Evolutionary conservation across 2,888 invertebrate genomes (phyloP).

Genomic region (Rotaria sp.): DNA sequence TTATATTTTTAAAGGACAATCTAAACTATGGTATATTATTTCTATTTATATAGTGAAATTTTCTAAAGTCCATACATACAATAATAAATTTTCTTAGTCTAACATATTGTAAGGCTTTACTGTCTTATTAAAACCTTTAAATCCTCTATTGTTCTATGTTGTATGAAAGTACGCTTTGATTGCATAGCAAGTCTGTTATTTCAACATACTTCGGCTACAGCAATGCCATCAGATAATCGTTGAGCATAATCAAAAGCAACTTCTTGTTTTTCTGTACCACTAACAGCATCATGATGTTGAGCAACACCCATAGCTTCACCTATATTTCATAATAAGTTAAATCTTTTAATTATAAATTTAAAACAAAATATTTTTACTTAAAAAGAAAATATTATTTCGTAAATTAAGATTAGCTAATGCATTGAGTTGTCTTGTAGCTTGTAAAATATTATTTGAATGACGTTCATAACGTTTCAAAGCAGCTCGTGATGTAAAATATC

Average conservation of each 20-base stretch:
- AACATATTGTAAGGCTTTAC: neutral
- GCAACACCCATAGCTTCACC: constrained; percentile 54
- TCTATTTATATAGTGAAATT: no score
- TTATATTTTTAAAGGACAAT: no score
- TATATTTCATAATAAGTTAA: neutral
- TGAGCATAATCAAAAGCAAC: constrained; percentile 79
- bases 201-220: constrained; percentile 53
- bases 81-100: no score
- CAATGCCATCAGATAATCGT: constrained; percentile 66
- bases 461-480: constrained; percentile 57
- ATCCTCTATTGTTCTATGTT: no score
- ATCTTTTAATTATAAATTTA: no score
- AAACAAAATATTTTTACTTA: neutral
- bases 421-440: constrained; percentile 46
- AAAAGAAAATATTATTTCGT: neutral
- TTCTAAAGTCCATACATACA: no score
- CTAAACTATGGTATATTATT: no score
- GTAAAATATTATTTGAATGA: constrained; percentile 53
- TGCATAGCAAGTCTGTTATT: neutral
- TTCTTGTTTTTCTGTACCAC: constrained; percentile 63
- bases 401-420: constrained; percentile 29
- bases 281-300: constrained; percentile 92
- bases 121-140: no score
- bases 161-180: no score
- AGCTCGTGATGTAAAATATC: constrained; percentile 61